A percentile compares a stretch with the other conserved stretches of the same genome.
Conservation (phyloP, 2,888 invertebrate genomes). For the Acrobasis suavella region DNA sequence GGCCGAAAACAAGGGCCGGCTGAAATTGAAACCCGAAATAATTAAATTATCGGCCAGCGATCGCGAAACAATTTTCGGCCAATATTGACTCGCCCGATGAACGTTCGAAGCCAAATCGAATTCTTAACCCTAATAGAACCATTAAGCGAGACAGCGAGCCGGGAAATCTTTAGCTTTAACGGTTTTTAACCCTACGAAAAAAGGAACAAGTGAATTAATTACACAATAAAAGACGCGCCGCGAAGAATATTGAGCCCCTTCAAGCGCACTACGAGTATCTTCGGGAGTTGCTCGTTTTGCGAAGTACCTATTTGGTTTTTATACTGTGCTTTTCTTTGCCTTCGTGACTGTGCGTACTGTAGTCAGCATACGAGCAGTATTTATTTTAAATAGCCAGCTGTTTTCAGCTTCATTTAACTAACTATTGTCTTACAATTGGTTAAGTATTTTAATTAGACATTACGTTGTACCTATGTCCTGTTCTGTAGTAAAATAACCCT, state of each 20-base stretch:
- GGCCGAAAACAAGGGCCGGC: constrained; percentile 23
- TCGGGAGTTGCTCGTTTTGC: constrained; percentile 1
- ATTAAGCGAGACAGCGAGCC: constrained; percentile 42
- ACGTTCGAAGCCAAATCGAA: constrained; percentile 49
- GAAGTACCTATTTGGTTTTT: constrained; percentile 12
- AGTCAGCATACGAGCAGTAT: not conserved
- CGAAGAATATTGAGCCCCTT: constrained; percentile 15
- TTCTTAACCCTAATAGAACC: constrained; percentile 53
- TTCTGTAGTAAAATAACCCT: too few species aligned
- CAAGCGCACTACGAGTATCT: constrained; percentile 13
- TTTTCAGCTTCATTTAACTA: too few species aligned
- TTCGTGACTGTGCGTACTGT: not conserved
- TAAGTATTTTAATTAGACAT: too few species aligned
- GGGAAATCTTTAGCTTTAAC: constrained; percentile 35
- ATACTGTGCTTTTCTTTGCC: not conserved
- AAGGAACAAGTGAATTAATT: constrained; percentile 33
- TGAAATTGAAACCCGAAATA: constrained; percentile 48
- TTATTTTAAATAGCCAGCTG: not conserved
- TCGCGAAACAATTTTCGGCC: constrained; percentile 66
- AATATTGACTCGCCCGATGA: constrained; percentile 57
- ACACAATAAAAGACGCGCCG: constrained; percentile 26
- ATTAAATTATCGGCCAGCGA: constrained; percentile 64
- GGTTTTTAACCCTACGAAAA: constrained; percentile 33
- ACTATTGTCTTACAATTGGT: too few species aligned
- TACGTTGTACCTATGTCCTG: too few species aligned